These are phyloP conservation scores for Pseudopleuronectes americanus DNA, from an alignment of 2,797 vertebrate genomes.

Conservation along the genomic window DNA sequence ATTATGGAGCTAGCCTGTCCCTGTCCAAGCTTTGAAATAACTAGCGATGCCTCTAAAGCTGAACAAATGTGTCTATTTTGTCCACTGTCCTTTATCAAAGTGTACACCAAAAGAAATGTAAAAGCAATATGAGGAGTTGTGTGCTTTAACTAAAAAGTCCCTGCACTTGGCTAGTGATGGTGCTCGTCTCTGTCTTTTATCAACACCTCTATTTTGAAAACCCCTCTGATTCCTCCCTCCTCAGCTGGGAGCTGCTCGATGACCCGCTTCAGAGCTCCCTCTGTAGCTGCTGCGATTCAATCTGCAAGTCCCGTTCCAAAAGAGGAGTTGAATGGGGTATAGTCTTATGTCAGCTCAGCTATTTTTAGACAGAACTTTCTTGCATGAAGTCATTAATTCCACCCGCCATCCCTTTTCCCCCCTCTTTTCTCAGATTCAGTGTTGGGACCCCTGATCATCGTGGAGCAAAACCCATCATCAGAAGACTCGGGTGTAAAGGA, in stretches of 20 bases:
- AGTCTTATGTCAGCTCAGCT: rapidly evolving
- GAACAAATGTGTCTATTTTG: no score
- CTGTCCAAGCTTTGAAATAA: no score
- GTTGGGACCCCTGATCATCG: slow-evolving; percentile 76
- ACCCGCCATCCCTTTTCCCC: no score
- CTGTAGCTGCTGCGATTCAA: slow-evolving; percentile 82
- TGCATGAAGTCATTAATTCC: neutral
- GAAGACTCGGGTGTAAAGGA: neutral
- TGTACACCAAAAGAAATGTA: no score
- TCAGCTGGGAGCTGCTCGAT: slow-evolving; percentile 83
- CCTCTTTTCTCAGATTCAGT: slow-evolving; percentile 61
- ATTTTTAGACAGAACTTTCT: neutral
- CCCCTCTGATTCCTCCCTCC: neutral
- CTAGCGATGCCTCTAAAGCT: no score
- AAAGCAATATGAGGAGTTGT: neutral
- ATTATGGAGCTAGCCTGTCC: no score
- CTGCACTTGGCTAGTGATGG: neutral
- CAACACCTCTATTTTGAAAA: neutral
- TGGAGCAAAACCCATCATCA: slow-evolving; percentile 20
- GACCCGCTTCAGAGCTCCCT: slow-evolving; percentile 63
- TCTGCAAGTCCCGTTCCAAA: slow-evolving; percentile 63
- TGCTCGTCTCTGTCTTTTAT: neutral
- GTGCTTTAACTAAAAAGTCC: neutral
- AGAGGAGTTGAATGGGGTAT: slow-evolving; percentile 57
- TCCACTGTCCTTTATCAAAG: no score